Evolutionary conservation across 2,113 vertebrate genomes (phyloP).

Genomic region (Ornithorhynchus anatinus): DNA sequence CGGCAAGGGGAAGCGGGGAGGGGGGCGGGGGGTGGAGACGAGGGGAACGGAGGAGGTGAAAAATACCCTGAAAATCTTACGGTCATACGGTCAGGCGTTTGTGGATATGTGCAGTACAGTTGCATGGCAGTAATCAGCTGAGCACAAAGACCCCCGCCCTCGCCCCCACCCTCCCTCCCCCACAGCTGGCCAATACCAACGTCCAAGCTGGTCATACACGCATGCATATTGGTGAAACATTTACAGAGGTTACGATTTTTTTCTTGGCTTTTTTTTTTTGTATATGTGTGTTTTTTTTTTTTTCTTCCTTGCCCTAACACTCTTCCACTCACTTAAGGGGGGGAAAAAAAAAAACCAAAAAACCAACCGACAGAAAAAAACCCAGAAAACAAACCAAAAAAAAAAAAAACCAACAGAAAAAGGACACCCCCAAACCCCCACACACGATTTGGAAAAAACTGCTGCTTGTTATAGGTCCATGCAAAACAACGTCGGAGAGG

Average conservation of each 20-base stretch:
- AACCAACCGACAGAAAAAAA: no score
- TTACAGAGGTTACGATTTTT: slow-evolving; percentile 79
- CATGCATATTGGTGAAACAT: slow-evolving; percentile 92
- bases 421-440: slow-evolving; percentile 42
- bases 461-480: slow-evolving; percentile 55
- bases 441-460: slow-evolving; percentile 31
- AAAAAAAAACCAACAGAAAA: slow-evolving; percentile 53
- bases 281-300: no score
- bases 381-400: slow-evolving; percentile 33
- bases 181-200: slow-evolving; percentile 85
- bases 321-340: no score
- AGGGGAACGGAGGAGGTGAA: slow-evolving; percentile 27
- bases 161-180: slow-evolving; percentile 65
- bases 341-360: no score
- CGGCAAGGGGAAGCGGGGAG: neutral
- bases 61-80: slow-evolving; percentile 70
- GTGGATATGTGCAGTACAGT: slow-evolving; percentile 81
- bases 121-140: slow-evolving; percentile 99
- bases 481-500: slow-evolving; percentile 37
- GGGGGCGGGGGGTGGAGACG: no score
- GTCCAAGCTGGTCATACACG: slow-evolving; percentile 85
- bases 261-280: no score
- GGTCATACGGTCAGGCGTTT: slow-evolving; percentile 70
- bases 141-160: slow-evolving; percentile 83
- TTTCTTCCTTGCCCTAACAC: no score